phyloP scores from a whole-genome alignment of 2,113 vertebrate genomes.

The Salvelinus namaycush region DNA sequence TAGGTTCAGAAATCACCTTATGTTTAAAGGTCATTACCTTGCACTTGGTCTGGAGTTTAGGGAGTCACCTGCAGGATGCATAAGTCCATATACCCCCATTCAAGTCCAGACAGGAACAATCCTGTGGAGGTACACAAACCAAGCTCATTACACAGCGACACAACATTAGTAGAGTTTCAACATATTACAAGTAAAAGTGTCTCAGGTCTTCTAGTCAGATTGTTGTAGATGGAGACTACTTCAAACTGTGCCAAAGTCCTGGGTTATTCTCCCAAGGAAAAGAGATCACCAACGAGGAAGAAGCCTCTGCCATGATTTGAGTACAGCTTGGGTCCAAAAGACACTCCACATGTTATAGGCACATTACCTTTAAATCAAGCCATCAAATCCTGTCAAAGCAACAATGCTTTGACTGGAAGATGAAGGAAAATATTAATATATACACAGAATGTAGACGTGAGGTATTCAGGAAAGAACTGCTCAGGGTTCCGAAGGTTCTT shows the following conservation, averaged over 20 bases:
- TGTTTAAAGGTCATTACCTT: too few species aligned
- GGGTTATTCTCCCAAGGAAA: slow-evolving; percentile 69
- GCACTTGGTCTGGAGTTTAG: too few species aligned
- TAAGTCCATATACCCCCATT: too few species aligned
- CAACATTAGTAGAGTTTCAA: neutral
- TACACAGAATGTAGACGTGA: neutral
- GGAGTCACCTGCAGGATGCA: too few species aligned
- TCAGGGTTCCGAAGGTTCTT: slow-evolving; percentile 37
- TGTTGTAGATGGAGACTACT: slow-evolving; percentile 39
- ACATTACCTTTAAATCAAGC: neutral
- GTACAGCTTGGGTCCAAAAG: too few species aligned
- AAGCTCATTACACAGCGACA: too few species aligned
- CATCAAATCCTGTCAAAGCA: neutral
- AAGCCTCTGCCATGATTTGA: too few species aligned
- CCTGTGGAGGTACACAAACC: too few species aligned
- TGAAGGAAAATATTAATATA: neutral
- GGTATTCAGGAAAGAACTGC: neutral
- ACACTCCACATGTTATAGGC: too few species aligned
- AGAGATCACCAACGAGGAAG: neutral
- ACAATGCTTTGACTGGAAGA: neutral
- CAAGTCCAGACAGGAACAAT: too few species aligned
- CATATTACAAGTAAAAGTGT: slow-evolving; percentile 41
- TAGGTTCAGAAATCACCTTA: too few species aligned
- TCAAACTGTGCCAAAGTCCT: slow-evolving; percentile 69
- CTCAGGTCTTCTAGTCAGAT: slow-evolving; percentile 75